Conservation (phyloP, 2,888 invertebrate species). For the Coremacera marginata region DNA sequence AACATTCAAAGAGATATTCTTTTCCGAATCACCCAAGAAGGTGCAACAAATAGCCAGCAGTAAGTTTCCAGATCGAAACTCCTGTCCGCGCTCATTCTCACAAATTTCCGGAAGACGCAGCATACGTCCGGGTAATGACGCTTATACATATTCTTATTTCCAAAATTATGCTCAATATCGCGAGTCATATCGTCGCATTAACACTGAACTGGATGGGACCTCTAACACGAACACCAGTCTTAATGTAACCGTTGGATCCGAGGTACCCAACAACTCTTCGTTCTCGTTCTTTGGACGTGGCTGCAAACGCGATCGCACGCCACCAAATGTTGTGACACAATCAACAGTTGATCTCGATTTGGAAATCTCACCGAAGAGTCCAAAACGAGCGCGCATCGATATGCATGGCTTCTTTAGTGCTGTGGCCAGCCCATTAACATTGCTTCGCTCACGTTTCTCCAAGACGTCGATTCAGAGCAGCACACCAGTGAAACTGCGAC, state of each 20-base stretch:
- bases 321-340: constrained; percentile 48
- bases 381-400: constrained; percentile 65
- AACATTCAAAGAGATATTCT: constrained; percentile 4
- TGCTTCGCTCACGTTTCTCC: constrained; percentile 63
- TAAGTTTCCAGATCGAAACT: constrained; percentile 50
- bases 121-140: constrained; percentile 56
- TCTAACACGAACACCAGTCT: constrained; percentile 62
- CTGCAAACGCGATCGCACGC: constrained; percentile 65
- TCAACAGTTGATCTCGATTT: constrained; percentile 60
- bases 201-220: constrained; percentile 63
- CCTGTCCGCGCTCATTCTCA: constrained; percentile 54
- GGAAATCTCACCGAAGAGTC: constrained; percentile 58
- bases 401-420: constrained; percentile 58
- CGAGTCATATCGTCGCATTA: constrained; percentile 61
- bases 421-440: constrained; percentile 63
- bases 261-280: constrained; percentile 64
- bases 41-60: constrained; percentile 31
- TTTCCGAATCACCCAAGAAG: background rate
- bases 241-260: constrained; percentile 68
- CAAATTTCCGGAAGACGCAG: constrained; percentile 65
- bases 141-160: constrained; percentile 57
- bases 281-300: constrained; percentile 65
- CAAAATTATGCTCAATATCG: constrained; percentile 54
- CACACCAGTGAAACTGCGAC: constrained; percentile 58
- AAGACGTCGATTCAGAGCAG: constrained; percentile 59